Percentiles rank a stretch among this genome's conserved stretches.
Evolutionary conservation across 2,113 vertebrate genomes (phyloP).

Genomic region (Bubo scandiacus): DNA sequence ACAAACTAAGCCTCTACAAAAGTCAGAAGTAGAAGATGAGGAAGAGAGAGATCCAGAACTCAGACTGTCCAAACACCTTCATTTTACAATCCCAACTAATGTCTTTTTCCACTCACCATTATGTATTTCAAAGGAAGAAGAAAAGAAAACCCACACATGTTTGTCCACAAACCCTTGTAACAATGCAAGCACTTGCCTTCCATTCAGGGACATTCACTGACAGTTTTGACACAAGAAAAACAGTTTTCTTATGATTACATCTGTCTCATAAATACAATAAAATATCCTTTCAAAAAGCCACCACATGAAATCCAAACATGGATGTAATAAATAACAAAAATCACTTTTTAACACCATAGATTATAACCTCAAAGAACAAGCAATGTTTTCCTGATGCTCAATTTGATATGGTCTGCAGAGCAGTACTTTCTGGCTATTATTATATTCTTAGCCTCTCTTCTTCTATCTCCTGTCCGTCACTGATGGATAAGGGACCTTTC

Average conservation of each 20-base stretch:
- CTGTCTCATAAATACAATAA: not conserved
- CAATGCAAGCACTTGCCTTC: not conserved
- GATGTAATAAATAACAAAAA: not conserved
- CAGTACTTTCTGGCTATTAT: not conserved
- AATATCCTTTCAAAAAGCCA: not conserved
- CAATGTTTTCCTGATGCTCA: not conserved
- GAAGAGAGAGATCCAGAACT: not conserved
- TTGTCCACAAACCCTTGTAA: not conserved
- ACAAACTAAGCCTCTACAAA: not conserved
- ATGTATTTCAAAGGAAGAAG: not conserved
- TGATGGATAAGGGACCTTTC: not conserved
- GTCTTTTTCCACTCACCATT: not conserved
- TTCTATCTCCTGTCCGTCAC: not conserved
- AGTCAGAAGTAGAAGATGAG: not conserved
- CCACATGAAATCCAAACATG: not conserved
- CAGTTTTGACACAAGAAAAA: not conserved
- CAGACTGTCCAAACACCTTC: not conserved
- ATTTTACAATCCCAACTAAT: not conserved
- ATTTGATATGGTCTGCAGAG: not conserved
- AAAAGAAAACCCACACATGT: accelerated
- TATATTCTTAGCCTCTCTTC: not conserved
- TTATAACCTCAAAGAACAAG: not conserved
- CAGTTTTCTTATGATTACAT: not conserved
- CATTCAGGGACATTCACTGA: not conserved
- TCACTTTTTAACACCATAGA: not conserved